Evolutionary conservation across 2,113 vertebrate species (phyloP), one percentile per base, ranked within the genome.

Genomic region (Anthoscopus minutus): DNA sequence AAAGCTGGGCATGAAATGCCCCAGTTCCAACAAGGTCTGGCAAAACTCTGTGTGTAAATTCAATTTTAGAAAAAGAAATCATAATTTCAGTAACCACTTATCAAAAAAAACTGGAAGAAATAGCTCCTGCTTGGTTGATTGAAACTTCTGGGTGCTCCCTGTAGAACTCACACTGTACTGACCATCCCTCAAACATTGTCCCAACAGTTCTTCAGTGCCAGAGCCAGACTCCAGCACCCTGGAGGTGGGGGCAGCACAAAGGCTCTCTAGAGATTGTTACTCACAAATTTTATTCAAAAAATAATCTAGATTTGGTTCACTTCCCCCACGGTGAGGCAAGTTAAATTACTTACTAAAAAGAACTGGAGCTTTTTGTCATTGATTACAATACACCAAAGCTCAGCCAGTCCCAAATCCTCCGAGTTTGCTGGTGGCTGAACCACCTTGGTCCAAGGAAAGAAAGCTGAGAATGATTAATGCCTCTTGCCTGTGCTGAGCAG

Each of bases 21-120:
- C 76, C 72, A 54, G 18, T 67, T 86, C 61, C 40, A 78, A 62
- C 0, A 1, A 16, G 33, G 42, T 73, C 64, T 50, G 77, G 67
- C 14, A 78, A 86, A 86, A 60, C 33, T 65, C 50, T 88, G 60
- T 27, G 45, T 18, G 22, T 50, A 54, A 91, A 74, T 54, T 51
- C 27, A 56, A 9, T 53, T 79, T 76, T 5, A 76, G 53, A 57
- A 89, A 81, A 40, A n/a, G 33, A 71, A 88, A 11, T 24, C 24
- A 4, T 9, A 1, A 9, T 57, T 76, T 89, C 15, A 12, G 0
- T 53, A 64, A 40, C 24, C 16, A 12, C 2, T 0, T 47, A 38
- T 40, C 16, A 79, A 6, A 67, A 67, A 62, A 58, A 20, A 4
- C 3, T 5, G 4, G 28, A 54, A 73, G 12, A 56, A 92, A 47